phyloP scores from a whole-genome alignment of 1,140 invertebrate species.

The Lucilia cuprina region DNA sequence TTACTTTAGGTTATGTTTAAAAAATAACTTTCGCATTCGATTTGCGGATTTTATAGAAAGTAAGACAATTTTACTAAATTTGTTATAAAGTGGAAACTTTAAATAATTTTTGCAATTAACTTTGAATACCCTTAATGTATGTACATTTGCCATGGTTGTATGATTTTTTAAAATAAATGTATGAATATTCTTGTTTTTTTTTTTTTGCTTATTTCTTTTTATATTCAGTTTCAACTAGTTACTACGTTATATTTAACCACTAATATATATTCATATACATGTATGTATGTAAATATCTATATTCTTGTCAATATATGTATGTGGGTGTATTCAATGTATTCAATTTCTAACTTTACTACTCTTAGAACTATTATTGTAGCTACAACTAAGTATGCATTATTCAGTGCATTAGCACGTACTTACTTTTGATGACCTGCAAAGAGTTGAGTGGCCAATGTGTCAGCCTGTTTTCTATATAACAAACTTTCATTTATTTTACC shows the following conservation, averaged over 20 bases:
- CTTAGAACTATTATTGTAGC: neutral
- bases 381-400: slow-evolving; percentile 20
- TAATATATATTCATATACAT: neutral
- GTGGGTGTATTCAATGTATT: neutral
- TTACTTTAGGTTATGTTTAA: no score
- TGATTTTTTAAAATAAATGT: neutral
- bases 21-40: no score
- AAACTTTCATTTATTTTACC: no score
- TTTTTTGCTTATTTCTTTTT: neutral
- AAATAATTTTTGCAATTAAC: neutral
- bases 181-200: neutral
- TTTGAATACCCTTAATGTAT: neutral
- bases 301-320: neutral
- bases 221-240: neutral
- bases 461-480: neutral
- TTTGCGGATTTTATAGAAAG: no score
- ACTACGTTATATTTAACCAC: neutral
- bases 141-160: neutral
- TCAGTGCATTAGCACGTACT: slow-evolving; percentile 33
- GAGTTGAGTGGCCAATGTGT: slow-evolving; percentile 28
- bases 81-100: neutral
- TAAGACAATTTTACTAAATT: no score
- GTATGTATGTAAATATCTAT: no score
- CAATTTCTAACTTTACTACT: neutral
- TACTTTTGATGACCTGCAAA: slow-evolving; percentile 32